Conservation (phyloP, 1,140 invertebrate genomes). For the Bombus soroeensis region DNA sequence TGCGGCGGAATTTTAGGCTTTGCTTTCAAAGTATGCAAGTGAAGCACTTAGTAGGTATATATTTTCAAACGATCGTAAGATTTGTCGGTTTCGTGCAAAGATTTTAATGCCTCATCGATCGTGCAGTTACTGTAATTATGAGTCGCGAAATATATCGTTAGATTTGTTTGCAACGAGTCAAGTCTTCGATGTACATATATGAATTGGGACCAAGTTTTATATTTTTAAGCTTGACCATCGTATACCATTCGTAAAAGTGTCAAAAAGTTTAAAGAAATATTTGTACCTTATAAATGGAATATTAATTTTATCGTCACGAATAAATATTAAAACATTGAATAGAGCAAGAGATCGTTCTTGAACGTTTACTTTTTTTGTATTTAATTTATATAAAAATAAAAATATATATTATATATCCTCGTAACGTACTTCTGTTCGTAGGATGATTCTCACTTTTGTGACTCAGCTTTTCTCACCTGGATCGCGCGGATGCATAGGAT, state of each 20-base stretch:
- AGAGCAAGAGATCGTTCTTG: not conserved
- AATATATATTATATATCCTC: not conserved
- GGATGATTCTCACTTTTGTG: not conserved
- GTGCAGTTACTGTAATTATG: not conserved
- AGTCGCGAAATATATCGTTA: not conserved
- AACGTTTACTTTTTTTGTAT: not conserved
- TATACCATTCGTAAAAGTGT: too few relatives aligned
- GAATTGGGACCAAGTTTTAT: too few relatives aligned
- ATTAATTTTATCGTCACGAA: not conserved
- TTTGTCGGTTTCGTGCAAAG: not conserved
- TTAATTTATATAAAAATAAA: not conserved
- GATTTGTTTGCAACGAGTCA: not conserved
- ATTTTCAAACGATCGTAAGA: not conserved
- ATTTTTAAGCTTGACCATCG: too few relatives aligned
- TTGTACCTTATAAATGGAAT: not conserved
- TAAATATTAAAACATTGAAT: not conserved
- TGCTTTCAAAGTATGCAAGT: slow-evolving; percentile 7
- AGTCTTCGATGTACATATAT: too few relatives aligned
- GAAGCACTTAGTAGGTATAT: not conserved
- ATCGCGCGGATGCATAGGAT: not conserved
- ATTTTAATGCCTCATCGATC: slow-evolving; percentile 13
- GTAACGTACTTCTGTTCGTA: not conserved
- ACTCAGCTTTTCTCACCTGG: not conserved
- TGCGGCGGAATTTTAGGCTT: not conserved
- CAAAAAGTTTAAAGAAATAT: too few relatives aligned